Evolutionary conservation across 2,113 vertebrate species (phyloP).

Genomic region (Silurus asotus): DNA sequence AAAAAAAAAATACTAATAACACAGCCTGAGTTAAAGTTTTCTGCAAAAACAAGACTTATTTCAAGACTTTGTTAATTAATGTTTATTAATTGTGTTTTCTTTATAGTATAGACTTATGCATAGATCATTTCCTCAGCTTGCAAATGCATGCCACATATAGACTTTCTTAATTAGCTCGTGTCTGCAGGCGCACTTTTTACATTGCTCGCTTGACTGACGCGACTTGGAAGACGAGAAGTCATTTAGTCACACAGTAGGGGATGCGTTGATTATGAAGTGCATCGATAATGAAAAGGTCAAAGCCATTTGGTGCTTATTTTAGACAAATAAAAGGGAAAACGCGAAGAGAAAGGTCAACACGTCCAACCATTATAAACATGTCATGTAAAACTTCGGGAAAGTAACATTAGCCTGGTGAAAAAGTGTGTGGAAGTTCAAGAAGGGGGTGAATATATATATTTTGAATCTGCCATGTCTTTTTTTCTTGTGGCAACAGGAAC

Average conservation of each 20-base stretch:
- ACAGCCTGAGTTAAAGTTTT: background rate
- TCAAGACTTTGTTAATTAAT: background rate
- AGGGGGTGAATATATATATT: background rate
- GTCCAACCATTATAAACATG: background rate
- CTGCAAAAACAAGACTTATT: background rate
- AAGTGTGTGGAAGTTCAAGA: background rate
- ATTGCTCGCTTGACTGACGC: constrained; percentile 13
- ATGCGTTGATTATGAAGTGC: constrained; percentile 5
- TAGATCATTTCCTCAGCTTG: background rate
- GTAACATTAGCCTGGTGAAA: background rate
- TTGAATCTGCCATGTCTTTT: background rate
- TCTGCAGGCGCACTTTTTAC: constrained; percentile 12
- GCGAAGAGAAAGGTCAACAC: constrained; percentile 14
- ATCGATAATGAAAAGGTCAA: constrained; percentile 33
- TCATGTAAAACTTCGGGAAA: background rate
- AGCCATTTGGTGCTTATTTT: constrained; percentile 33
- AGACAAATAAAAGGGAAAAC: constrained; percentile 14
- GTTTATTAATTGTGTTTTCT: background rate
- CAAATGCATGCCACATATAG: constrained; percentile 11
- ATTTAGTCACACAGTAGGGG: constrained; percentile 15
- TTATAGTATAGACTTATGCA: too few species aligned
- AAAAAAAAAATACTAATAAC: background rate
- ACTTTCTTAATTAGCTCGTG: background rate
- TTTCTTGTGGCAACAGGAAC: background rate
- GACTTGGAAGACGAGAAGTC: background rate